These are phyloP conservation scores for Silurus aristotelis DNA, from an alignment of 2,797 vertebrate genomes.

Conservation along the genomic window DNA sequence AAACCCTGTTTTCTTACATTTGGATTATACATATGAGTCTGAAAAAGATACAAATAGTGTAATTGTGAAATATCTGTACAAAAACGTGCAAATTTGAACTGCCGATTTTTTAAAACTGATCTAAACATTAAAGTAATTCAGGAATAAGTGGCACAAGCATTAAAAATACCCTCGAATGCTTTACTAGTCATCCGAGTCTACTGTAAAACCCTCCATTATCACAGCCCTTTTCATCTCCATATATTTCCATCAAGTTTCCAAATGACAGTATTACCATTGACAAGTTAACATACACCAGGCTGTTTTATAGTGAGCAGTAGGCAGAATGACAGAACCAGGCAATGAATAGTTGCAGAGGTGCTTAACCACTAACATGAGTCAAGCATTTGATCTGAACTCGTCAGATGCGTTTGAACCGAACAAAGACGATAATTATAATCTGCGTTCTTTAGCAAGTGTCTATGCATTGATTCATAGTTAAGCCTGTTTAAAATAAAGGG, in stretches of 20 bases:
- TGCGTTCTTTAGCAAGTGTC: conserved; percentile 1
- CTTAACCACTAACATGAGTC: conserved; percentile 17
- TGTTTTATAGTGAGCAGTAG: conserved; percentile 19
- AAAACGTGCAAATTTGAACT: not conserved
- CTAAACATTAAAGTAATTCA: not conserved
- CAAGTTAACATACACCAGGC: conserved; percentile 18
- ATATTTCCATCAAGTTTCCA: not conserved
- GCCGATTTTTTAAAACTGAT: not conserved
- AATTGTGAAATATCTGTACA: not conserved
- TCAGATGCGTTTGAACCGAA: conserved; percentile 2
- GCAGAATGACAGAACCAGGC: conserved; percentile 6
- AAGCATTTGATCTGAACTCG: conserved; percentile 6
- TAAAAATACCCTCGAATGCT: not conserved
- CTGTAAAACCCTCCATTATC: not conserved
- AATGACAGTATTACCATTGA: not conserved
- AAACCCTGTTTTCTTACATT: not conserved
- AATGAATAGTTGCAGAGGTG: conserved; percentile 1
- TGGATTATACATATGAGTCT: not conserved
- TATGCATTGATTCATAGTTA: conserved; percentile 26
- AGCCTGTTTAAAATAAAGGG: not conserved
- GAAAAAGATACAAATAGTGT: not conserved
- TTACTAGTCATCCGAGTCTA: conserved; percentile 6
- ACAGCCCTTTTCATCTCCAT: not conserved
- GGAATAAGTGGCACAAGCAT: not conserved
- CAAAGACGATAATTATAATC: not conserved